Evolutionary conservation across 2,888 invertebrate genomes (phyloP).

Genomic region (Cistogaster globosa): DNA sequence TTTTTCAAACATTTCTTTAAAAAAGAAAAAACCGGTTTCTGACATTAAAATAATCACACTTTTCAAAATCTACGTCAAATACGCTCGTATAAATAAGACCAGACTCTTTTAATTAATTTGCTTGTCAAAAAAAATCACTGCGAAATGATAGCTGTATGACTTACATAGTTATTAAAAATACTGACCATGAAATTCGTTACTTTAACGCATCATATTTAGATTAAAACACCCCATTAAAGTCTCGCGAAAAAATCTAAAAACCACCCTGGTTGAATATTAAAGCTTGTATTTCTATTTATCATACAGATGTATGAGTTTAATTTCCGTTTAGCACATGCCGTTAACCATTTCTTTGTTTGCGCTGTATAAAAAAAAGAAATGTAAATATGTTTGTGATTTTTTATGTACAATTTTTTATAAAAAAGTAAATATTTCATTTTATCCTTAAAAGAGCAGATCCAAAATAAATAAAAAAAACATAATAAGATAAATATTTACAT

Average conservation of each 20-base stretch:
- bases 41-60: too few species aligned
- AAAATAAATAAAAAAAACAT: conserved; percentile 55
- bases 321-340: conserved; percentile 67
- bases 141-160: not conserved
- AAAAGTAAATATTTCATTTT: conserved; percentile 39
- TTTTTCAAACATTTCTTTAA: too few species aligned
- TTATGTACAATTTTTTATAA: not conserved
- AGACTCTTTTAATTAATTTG: too few species aligned
- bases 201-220: conserved; percentile 46
- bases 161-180: conserved; percentile 20
- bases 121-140: too few species aligned
- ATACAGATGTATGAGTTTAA: conserved; percentile 48
- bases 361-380: not conserved
- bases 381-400: not conserved
- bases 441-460: conserved; percentile 39
- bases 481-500: conserved; percentile 80
- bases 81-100: too few species aligned
- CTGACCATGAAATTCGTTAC: conserved; percentile 56
- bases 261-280: conserved; percentile 27
- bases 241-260: conserved; percentile 6
- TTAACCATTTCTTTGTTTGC: conserved; percentile 24
- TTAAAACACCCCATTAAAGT: conserved; percentile 58
- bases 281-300: not conserved
- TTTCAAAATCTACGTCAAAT: too few species aligned
- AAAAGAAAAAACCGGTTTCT: too few species aligned